A percentile compares a stretch with the other conserved stretches of the same genome.
phyloP scores from a whole-genome alignment of 2,113 vertebrate genomes.

The Argyrosomus japonicus region DNA sequence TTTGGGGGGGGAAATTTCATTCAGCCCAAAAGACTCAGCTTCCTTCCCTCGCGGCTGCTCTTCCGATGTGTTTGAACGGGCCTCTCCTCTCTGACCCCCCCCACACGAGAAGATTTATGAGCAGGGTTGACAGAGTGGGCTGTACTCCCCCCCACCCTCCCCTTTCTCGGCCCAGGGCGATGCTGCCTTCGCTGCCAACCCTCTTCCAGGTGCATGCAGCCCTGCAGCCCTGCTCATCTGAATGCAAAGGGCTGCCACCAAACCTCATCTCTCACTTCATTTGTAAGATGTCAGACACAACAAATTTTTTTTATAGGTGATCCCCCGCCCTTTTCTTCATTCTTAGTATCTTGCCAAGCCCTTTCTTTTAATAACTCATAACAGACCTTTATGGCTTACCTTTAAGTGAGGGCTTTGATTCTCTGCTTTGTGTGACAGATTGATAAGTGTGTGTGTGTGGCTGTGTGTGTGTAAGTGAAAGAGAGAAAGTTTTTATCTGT shows the following conservation, averaged over 20 bases:
- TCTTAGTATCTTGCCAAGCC: slow-evolving; percentile 2
- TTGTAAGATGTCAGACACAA: slow-evolving; percentile 80
- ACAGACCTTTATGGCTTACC: slow-evolving; percentile 37
- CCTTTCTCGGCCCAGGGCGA: slow-evolving; percentile 65
- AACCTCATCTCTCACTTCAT: slow-evolving; percentile 70
- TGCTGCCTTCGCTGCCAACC: slow-evolving; percentile 61
- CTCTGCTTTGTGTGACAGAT: slow-evolving; percentile 18
- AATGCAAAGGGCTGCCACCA: slow-evolving; percentile 42
- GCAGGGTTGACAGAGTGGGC: slow-evolving; percentile 73
- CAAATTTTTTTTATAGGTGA: slow-evolving; percentile 70
- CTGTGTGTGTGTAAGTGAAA: background rate
- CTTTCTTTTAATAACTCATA: slow-evolving; percentile 50
- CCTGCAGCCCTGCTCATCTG: slow-evolving; percentile 69
- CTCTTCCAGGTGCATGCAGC: slow-evolving; percentile 82
- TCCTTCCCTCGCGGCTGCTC: slow-evolving; percentile 55
- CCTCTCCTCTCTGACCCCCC: slow-evolving; percentile 55
- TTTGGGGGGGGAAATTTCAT: slow-evolving; percentile 39
- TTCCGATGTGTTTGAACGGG: slow-evolving; percentile 76
- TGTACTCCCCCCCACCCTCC: slow-evolving; percentile 22
- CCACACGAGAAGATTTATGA: slow-evolving; percentile 77
- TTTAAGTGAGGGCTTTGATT: slow-evolving; percentile 25
- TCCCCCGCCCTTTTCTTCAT: slow-evolving; percentile 52
- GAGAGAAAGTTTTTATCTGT: slow-evolving; percentile 4
- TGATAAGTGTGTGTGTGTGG: background rate
- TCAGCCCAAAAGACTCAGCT: slow-evolving; percentile 39